Conservation (phyloP, 2,797 vertebrate species). For the Adelosebastes latens region DNA sequence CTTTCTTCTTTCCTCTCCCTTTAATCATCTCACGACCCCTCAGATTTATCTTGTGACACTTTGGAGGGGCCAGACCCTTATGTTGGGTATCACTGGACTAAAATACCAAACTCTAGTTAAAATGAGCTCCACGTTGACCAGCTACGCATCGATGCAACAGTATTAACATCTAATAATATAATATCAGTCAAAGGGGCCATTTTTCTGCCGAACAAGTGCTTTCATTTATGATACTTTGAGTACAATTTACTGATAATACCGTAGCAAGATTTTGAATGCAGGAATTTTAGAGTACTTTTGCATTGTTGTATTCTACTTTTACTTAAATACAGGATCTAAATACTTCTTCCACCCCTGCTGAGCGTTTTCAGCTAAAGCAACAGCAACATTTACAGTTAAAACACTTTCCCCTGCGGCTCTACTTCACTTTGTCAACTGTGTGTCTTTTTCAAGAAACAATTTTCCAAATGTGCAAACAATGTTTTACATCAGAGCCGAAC, state of each 20-base stretch:
- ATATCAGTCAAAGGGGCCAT: too few relatives aligned
- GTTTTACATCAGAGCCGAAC: not conserved
- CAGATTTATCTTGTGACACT: too few relatives aligned
- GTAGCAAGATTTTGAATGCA: not conserved
- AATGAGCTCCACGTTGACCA: not conserved
- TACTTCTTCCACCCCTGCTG: not conserved
- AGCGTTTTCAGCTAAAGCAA: not conserved
- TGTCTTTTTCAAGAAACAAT: not conserved
- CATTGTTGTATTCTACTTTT: not conserved
- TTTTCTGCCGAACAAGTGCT: not conserved
- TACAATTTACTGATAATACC: not conserved
- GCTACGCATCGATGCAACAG: not conserved
- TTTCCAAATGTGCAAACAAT: not conserved
- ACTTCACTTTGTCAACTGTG: not conserved
- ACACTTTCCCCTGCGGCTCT: not conserved
- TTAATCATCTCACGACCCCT: too few relatives aligned
- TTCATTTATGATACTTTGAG: not conserved
- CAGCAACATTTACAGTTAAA: not conserved
- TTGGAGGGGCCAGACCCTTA: not conserved
- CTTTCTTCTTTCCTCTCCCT: too few relatives aligned
- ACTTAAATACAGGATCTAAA: not conserved
- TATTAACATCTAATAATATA: not conserved
- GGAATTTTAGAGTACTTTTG: not conserved
- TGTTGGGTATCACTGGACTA: not conserved
- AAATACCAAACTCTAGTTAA: not conserved